Evolutionary conservation across 2,113 vertebrate genomes (phyloP).

Genomic region (Sceloporus tristichus): DNA sequence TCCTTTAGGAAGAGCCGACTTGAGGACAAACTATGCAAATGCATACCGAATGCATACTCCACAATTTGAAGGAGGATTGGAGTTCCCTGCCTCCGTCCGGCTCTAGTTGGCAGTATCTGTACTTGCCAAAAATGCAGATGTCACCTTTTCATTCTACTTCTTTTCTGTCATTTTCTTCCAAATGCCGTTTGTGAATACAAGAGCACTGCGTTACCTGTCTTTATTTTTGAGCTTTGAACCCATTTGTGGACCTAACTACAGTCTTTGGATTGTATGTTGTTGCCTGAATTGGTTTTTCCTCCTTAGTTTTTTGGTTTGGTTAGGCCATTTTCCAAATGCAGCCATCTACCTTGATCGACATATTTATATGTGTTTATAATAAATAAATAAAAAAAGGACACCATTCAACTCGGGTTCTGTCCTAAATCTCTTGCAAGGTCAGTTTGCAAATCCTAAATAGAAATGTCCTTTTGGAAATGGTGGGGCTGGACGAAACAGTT

Average conservation of each 20-base stretch:
- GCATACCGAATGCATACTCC: constrained; percentile 33
- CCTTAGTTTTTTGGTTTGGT: constrained; percentile 55
- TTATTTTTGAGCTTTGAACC: constrained; percentile 18
- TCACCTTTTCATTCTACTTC: neutral
- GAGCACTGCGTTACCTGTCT: constrained; percentile 31
- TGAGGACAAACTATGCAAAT: constrained; percentile 40
- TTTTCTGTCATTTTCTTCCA: neutral
- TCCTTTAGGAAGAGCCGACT: neutral
- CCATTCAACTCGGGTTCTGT: constrained; percentile 76
- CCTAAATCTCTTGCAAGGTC: constrained; percentile 65
- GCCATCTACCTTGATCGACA: constrained; percentile 33
- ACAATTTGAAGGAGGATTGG: neutral
- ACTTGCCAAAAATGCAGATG: constrained; percentile 8
- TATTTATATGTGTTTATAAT: constrained; percentile 95
- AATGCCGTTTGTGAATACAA: neutral
- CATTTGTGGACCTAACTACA: constrained; percentile 48
- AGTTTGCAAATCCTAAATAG: constrained; percentile 25
- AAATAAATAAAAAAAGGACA: constrained; percentile 81
- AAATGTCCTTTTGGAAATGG: neutral
- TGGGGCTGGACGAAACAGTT: constrained; percentile 29
- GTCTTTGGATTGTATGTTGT: constrained; percentile 66
- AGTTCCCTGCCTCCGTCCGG: neutral
- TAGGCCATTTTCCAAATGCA: constrained; percentile 55
- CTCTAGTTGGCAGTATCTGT: neutral
- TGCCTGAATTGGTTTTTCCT: constrained; percentile 45